Conservation (phyloP, 2,888 invertebrate genomes). For the Dasysyrphus albostriatus region DNA sequence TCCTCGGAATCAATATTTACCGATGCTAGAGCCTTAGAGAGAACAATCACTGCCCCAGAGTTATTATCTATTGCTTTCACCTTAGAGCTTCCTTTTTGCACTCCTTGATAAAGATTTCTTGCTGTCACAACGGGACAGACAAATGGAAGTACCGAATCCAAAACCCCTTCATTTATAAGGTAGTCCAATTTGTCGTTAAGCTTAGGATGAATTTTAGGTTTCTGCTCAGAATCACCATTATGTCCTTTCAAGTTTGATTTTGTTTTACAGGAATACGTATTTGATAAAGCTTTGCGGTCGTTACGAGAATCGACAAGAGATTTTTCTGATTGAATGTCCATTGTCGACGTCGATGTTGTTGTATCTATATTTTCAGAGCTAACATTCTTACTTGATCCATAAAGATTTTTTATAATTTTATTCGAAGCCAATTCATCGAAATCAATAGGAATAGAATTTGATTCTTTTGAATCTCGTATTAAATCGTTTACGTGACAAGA, state of each 20-base stretch:
- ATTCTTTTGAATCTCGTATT: constrained; percentile 79
- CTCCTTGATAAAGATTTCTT: constrained; percentile 9
- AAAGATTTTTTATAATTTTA: constrained; percentile 81
- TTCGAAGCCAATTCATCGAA: constrained; percentile 81
- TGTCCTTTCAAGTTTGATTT: background rate
- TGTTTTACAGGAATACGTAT: constrained; percentile 9
- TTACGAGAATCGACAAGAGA: background rate
- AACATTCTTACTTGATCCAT: constrained; percentile 71
- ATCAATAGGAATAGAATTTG: constrained; percentile 77
- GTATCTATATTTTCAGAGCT: constrained; percentile 28
- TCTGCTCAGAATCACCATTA: constrained; percentile 3
- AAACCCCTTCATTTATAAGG: constrained; percentile 91
- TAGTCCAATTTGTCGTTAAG: constrained; percentile 83
- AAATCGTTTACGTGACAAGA: constrained; percentile 83
- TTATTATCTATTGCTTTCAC: constrained; percentile 18
- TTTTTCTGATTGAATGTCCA: constrained; percentile 37
- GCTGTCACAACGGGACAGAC: constrained; percentile 84
- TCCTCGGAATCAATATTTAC: constrained; percentile 4
- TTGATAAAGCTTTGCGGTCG: constrained; percentile 4
- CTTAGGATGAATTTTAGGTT: constrained; percentile 79
- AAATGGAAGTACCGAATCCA: constrained; percentile 93
- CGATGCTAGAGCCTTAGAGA: background rate
- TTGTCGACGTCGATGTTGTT: background rate
- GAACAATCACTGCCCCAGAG: background rate
- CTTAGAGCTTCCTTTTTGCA: constrained; percentile 24